These are phyloP conservation scores for Callinectes sapidus DNA, from an alignment of 2,888 invertebrate genomes.

Conservation along the genomic window DNA sequence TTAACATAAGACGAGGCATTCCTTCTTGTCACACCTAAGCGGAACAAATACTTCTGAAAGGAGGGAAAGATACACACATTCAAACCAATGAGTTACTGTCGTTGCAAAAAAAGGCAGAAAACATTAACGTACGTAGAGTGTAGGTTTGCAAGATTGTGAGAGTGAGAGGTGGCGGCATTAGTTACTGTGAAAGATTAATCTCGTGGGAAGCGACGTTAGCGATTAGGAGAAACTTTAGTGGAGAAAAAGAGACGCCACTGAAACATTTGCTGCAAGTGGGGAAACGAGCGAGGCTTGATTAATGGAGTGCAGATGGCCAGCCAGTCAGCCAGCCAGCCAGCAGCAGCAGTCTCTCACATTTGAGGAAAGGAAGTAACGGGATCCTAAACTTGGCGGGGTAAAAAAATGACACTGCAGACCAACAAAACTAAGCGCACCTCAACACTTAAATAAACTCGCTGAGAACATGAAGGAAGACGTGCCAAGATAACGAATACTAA, in stretches of 20 bases:
- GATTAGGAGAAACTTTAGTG: background rate
- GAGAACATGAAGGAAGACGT: background rate
- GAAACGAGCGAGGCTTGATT: constrained; percentile 3
- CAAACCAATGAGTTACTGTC: background rate
- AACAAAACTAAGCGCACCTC: background rate
- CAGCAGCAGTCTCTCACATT: background rate
- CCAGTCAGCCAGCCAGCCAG: too few species aligned
- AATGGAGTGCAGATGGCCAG: background rate
- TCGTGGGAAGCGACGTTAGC: background rate
- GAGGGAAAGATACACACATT: background rate
- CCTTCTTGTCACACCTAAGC: background rate
- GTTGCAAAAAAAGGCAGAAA: background rate
- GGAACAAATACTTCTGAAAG: background rate
- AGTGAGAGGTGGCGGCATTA: background rate
- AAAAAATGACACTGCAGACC: background rate
- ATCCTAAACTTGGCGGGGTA: background rate
- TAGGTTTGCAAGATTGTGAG: background rate
- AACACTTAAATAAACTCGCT: background rate
- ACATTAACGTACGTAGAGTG: background rate
- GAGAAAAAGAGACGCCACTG: background rate
- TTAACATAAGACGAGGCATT: too few species aligned
- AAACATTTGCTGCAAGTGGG: constrained; percentile 5
- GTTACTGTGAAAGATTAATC: constrained; percentile 18
- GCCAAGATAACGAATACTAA: background rate
- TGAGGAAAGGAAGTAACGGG: background rate